Percentiles rank a stretch among this genome's conserved stretches.
These are phyloP conservation scores for Porites australiensis DNA, from an alignment of 64 coral and sea anemone species.

Conservation along the genomic window DNA sequence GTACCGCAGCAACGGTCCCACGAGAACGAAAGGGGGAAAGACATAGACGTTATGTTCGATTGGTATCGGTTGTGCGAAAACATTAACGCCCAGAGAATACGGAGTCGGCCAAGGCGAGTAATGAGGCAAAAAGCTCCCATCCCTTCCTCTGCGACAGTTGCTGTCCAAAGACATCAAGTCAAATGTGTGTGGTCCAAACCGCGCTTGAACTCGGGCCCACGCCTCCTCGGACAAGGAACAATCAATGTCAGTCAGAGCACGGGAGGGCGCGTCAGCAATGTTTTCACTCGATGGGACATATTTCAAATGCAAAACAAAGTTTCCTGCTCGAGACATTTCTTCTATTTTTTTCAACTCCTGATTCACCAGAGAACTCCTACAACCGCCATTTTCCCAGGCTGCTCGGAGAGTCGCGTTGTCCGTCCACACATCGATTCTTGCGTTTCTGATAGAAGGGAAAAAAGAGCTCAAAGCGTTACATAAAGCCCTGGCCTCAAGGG, in stretches of 20 bases:
- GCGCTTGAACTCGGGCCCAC: background rate
- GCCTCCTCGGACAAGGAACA: background rate
- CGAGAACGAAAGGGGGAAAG: constrained; percentile 45
- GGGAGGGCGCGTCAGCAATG: background rate
- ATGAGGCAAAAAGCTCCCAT: background rate
- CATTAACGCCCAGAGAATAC: background rate
- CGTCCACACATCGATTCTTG: constrained; percentile 14
- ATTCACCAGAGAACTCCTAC: constrained; percentile 14
- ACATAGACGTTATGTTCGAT: background rate
- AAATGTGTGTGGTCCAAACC: constrained; percentile 51
- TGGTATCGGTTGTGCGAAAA: constrained; percentile 13
- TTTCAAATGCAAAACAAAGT: background rate
- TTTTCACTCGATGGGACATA: constrained; percentile 18
- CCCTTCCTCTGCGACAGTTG: background rate
- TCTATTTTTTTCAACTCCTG: background rate
- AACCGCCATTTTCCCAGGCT: constrained; percentile 43
- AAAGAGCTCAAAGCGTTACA: constrained; percentile 3
- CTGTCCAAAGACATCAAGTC: constrained; percentile 19
- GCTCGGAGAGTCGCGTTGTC: background rate
- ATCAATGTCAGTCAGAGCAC: constrained; percentile 1
- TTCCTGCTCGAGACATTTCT: background rate
- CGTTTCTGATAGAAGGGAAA: background rate
- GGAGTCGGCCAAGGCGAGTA: constrained; percentile 27
- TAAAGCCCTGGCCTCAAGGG: constrained; percentile 12
- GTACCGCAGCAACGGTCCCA: constrained; percentile 25